phyloP scores from a whole-genome alignment of 2,888 invertebrate genomes.

The Nephrocerus scutellatus region DNA sequence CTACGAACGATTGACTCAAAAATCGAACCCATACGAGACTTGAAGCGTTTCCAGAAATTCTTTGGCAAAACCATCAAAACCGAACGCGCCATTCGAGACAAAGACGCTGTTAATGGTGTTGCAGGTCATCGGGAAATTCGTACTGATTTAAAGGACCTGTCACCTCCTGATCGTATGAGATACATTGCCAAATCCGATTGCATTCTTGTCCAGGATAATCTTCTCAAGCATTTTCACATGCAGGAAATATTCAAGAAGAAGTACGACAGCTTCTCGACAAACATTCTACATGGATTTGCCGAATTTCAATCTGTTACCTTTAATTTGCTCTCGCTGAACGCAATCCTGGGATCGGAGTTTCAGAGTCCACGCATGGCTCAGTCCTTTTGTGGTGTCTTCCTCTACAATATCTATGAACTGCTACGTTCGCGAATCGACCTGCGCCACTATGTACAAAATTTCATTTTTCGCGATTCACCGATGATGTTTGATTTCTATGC shows the following conservation, averaged over 20 bases:
- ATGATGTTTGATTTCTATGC: slow-evolving; percentile 43
- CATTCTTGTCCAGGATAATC: slow-evolving; percentile 36
- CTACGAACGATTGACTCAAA: slow-evolving; percentile 39
- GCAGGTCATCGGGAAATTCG: slow-evolving; percentile 26
- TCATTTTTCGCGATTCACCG: slow-evolving; percentile 43
- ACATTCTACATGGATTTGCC: slow-evolving; percentile 40
- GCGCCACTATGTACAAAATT: slow-evolving; percentile 51
- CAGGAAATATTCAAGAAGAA: slow-evolving; percentile 42
- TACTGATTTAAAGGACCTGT: slow-evolving; percentile 24
- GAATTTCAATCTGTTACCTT: slow-evolving; percentile 45
- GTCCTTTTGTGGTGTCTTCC: slow-evolving; percentile 66
- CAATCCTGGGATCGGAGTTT: slow-evolving; percentile 56
- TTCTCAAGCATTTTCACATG: slow-evolving; percentile 43
- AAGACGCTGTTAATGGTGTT: slow-evolving; percentile 27
- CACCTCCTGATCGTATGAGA: slow-evolving; percentile 31
- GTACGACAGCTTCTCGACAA: slow-evolving; percentile 39
- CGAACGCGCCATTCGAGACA: slow-evolving; percentile 33
- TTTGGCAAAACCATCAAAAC: slow-evolving; percentile 38
- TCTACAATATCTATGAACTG: slow-evolving; percentile 64
- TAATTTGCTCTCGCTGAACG: slow-evolving; percentile 52
- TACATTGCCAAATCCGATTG: slow-evolving; percentile 40
- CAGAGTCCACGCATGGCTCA: slow-evolving; percentile 54
- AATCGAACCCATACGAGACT: slow-evolving; percentile 39
- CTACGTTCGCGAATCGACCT: slow-evolving; percentile 55
- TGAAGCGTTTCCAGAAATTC: slow-evolving; percentile 34